phyloP scores from a whole-genome alignment of 2,113 vertebrate genomes.

The Ivindomyrus marchei region DNA sequence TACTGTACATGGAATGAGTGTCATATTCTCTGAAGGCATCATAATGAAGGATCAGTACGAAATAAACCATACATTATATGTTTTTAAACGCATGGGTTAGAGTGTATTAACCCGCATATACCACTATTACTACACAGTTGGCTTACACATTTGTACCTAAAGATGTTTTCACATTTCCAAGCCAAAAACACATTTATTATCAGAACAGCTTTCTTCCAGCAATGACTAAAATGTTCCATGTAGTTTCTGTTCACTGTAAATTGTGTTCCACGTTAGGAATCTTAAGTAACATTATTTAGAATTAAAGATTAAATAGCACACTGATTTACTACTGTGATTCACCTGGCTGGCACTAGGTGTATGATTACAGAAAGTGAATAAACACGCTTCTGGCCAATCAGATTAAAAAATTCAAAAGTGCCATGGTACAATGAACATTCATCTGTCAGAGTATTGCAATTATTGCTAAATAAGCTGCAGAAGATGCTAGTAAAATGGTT shows the following conservation, averaged over 20 bases:
- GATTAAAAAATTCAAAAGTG: not conserved
- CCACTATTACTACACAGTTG: not conserved
- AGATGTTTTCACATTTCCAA: not conserved
- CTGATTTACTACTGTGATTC: not conserved
- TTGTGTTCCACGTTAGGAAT: not conserved
- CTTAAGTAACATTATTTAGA: not conserved
- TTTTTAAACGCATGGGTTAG: not conserved
- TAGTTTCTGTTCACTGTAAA: not conserved
- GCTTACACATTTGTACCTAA: not conserved
- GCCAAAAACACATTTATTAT: not conserved
- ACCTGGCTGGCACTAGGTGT: not conserved
- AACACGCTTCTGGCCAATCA: not conserved
- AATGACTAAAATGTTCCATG: not conserved
- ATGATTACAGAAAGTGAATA: not conserved
- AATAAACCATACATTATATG: not conserved
- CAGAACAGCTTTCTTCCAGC: not conserved
- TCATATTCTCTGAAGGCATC: not conserved
- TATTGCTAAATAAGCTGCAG: not conserved
- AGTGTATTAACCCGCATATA: not conserved
- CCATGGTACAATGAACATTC: not conserved
- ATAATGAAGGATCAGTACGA: not conserved
- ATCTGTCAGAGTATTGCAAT: not conserved
- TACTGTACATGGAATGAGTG: not conserved
- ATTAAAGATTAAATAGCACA: not conserved
- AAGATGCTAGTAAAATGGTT: not conserved